Percentiles rank a stretch among this genome's conserved stretches.
Evolutionary conservation across 2,113 vertebrate species (phyloP).

Genomic region (Eulacestoma nigropectus): DNA sequence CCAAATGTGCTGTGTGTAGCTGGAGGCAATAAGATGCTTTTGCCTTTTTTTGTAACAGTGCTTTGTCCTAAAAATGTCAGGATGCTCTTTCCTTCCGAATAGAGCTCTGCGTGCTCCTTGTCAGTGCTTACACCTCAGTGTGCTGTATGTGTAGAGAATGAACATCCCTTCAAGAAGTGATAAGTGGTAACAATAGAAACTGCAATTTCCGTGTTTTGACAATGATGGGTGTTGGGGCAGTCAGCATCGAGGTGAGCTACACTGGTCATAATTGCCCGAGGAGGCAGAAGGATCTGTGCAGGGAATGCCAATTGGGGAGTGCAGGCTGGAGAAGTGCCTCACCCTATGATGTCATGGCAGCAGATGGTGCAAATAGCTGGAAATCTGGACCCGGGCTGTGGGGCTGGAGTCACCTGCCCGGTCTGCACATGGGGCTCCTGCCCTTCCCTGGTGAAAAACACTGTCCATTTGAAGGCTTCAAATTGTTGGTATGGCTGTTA

Average conservation of each 20-base stretch:
- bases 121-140: not conserved
- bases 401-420: not conserved
- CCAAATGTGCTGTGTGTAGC: not conserved
- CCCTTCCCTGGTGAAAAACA: not conserved
- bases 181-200: not conserved
- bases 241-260: not conserved
- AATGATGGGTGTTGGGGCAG: not conserved
- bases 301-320: not conserved
- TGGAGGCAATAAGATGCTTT: not conserved
- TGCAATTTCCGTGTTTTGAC: not conserved
- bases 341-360: not conserved
- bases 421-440: accelerated
- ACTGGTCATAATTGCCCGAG: accelerated
- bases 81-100: not conserved
- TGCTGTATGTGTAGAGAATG: not conserved
- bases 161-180: not conserved
- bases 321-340: not conserved
- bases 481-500: not conserved
- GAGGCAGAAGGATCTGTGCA: not conserved
- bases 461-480: not conserved
- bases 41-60: not conserved
- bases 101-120: accelerated
- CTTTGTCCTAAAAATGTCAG: not conserved
- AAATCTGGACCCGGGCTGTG: not conserved
- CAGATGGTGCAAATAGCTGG: slow-evolving; percentile 42